Conservation (phyloP, 2,113 vertebrate genomes). For the Saguinus imperator region DNA sequence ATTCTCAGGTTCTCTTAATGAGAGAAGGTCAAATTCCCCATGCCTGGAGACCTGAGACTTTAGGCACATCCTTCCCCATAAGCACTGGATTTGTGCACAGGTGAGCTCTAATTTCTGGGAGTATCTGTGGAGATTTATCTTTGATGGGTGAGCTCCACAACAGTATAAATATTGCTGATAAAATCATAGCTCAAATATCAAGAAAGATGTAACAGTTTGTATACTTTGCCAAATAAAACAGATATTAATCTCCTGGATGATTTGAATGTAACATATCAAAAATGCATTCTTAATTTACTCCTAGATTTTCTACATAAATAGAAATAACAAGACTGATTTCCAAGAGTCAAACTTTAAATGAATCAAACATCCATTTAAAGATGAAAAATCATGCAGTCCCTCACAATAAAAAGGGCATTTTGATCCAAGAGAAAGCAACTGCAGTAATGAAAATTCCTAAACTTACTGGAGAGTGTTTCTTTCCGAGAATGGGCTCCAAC, state of each 20-base stretch:
- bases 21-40: slow-evolving; percentile 40
- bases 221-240: slow-evolving; percentile 66
- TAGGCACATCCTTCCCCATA: slow-evolving; percentile 40
- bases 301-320: slow-evolving; percentile 51
- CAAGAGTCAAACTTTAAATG: too few species aligned
- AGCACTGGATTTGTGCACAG: slow-evolving; percentile 34
- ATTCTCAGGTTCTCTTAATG: slow-evolving; percentile 17
- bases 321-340: too few species aligned
- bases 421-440: neutral
- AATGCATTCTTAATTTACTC: slow-evolving; percentile 45
- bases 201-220: slow-evolving; percentile 36
- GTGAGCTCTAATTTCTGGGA: slow-evolving; percentile 63
- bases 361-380: neutral
- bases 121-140: slow-evolving; percentile 60
- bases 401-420: slow-evolving; percentile 21
- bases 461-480: neutral
- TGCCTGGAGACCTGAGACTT: neutral
- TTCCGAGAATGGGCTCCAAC: slow-evolving; percentile 37
- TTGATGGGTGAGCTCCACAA: slow-evolving; percentile 50
- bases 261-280: slow-evolving; percentile 59
- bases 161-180: slow-evolving; percentile 71
- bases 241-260: slow-evolving; percentile 41
- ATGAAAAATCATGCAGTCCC: neutral
- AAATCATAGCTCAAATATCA: slow-evolving; percentile 68
- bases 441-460: slow-evolving; percentile 56